phyloP scores from a whole-genome alignment of 2,888 invertebrate genomes.

The Alviniconcha strummeri region DNA sequence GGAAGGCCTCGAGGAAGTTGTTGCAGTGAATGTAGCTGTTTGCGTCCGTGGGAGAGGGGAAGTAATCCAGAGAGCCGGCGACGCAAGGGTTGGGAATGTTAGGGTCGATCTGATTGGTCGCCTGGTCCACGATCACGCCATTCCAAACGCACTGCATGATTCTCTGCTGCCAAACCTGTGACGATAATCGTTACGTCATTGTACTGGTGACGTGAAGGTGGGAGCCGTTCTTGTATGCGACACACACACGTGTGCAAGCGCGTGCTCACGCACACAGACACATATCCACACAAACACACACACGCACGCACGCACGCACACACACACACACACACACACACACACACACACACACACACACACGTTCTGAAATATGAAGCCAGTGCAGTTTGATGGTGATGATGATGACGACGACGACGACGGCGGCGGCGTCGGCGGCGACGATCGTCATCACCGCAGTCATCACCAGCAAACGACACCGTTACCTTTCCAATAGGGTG shows the following conservation, averaged over 20 bases:
- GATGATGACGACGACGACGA: no score
- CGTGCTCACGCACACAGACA: no score
- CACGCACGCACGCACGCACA: neutral
- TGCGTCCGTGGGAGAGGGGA: constrained; percentile 35
- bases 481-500: no score
- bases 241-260: neutral
- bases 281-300: neutral
- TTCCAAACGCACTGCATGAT: constrained; percentile 13
- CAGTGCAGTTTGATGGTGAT: no score
- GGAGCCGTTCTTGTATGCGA: neutral
- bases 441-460: no score
- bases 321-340: no score
- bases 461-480: no score
- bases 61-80: constrained; percentile 20
- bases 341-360: no score
- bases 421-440: no score
- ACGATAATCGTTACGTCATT: neutral
- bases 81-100: constrained; percentile 37
- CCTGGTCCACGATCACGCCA: constrained; percentile 22
- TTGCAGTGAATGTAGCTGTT: constrained; percentile 50
- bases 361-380: no score
- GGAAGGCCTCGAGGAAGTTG: constrained; percentile 45
- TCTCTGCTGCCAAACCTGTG: constrained; percentile 26
- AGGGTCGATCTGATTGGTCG: constrained; percentile 24
- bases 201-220: neutral